phyloP scores from a whole-genome alignment of 2,113 vertebrate genomes.

The Salvelinus fontinalis region DNA sequence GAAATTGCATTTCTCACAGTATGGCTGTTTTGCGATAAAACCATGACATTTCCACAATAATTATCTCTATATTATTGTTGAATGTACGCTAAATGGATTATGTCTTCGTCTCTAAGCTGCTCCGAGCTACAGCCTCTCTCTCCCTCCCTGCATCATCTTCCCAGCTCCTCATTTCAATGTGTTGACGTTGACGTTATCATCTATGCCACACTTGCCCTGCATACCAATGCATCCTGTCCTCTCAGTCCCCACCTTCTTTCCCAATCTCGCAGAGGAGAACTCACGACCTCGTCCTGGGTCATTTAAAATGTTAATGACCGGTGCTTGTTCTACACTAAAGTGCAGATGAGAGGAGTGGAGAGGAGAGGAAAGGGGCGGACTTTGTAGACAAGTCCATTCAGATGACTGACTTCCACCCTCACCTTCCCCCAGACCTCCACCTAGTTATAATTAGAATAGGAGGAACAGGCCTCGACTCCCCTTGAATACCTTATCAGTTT shows the following conservation, averaged over 20 bases:
- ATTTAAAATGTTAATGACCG: conserved; percentile 49
- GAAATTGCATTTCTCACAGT: conserved; percentile 45
- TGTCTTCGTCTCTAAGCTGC: conserved; percentile 35
- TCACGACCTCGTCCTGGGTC: conserved; percentile 19
- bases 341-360: neutral
- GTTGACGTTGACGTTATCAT: conserved; percentile 45
- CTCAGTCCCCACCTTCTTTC: neutral
- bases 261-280: conserved; percentile 7
- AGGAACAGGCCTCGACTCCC: conserved; percentile 12
- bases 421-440: conserved; percentile 21
- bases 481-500: conserved; percentile 31
- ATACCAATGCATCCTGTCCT: conserved; percentile 25
- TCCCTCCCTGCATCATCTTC: neutral
- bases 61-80: conserved; percentile 49
- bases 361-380: neutral
- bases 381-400: conserved; percentile 11
- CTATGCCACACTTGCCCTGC: conserved; percentile 21
- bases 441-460: conserved; percentile 40
- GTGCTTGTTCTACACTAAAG: conserved; percentile 25
- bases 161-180: conserved; percentile 37
- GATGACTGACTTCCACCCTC: conserved; percentile 23
- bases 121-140: conserved; percentile 21
- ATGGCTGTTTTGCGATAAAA: conserved; percentile 19
- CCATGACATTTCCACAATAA: conserved; percentile 50
- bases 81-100: conserved; percentile 57